Base-by-base conservation (phyloP, 1,140 invertebrate genomes). In the Geopemphigus sp. region DNA sequence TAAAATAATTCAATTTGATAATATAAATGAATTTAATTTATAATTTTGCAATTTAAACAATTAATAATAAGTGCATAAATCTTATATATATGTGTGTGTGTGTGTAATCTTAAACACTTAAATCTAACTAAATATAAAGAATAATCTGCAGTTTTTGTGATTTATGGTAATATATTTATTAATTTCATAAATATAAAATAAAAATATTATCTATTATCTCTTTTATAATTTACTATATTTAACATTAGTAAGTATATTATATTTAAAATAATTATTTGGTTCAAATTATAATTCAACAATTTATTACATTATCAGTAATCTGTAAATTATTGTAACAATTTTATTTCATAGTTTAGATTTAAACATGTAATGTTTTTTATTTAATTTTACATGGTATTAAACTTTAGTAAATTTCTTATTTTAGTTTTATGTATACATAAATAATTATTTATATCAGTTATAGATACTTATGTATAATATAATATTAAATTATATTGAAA, bases 1-100 rank as follows among this genome's bases (percentile, higher is more conserved):
- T 72, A 54, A 72, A 70, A 72, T 54, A 72, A 10, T 19, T 72
- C 53, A 72, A 70, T 70, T 47, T 47, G 66, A 70, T 70, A 70
- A 50, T 70, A 45, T 70, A 66, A 68, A 50, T 72, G 24, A 24
- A n/a, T 72, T 54, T 54, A 17, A 54, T 54, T 54, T 72, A 12
- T 72, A 72, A 72, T 54, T 54, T 72, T 54, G 68, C 68, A 29
- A 72, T 29, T 72, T 72, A 54, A 72, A 72, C 17, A 72, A 70
- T 70, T 26, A 50, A 70, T 26, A 50, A 70, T 54, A 72, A 72
- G 66, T 53, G 15, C 47, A 26, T 70, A 6, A 22, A 29, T 53
- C 50, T 8, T 19, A 68, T 24, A 17, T 66, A 22, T 66, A 17
- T 68, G 22, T 24, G 24, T 10, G 5, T 24, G 26, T 59, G 14